phyloP scores from a whole-genome alignment of 2,113 vertebrate species.

The Ochotona princeps region DNA sequence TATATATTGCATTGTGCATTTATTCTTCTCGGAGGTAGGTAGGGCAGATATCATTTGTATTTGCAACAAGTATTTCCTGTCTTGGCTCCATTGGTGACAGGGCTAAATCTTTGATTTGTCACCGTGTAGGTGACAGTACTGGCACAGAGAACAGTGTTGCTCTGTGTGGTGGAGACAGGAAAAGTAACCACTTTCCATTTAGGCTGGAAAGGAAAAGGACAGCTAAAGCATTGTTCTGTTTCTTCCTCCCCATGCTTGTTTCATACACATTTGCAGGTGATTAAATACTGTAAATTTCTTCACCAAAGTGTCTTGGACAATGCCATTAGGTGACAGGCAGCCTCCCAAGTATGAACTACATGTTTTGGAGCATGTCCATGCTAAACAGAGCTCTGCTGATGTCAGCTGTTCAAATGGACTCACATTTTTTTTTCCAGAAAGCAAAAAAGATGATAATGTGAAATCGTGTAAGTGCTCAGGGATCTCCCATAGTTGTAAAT shows the following conservation, averaged over 20 bases:
- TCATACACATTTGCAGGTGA: constrained; percentile 30
- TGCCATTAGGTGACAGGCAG: constrained; percentile 42
- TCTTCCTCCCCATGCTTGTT: background rate
- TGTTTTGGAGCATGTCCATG: constrained; percentile 64
- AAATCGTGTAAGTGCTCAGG: constrained; percentile 64
- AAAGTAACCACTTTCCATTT: background rate
- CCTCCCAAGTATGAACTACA: constrained; percentile 52
- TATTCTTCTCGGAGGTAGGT: background rate
- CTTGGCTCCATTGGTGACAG: background rate
- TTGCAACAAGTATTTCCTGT: background rate
- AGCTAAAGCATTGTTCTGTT: background rate
- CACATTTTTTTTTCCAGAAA: constrained; percentile 69
- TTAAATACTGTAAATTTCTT: constrained; percentile 56
- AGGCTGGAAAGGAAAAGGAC: background rate
- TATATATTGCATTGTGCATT: background rate
- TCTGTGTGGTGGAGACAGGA: background rate
- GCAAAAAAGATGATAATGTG: constrained; percentile 58
- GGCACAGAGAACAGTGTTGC: background rate
- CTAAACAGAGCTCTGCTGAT: constrained; percentile 68
- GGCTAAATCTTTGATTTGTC: background rate
- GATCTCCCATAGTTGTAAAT: constrained; percentile 67
- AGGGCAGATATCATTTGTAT: background rate
- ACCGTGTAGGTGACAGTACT: background rate
- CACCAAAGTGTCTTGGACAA: constrained; percentile 12
- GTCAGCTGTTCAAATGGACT: constrained; percentile 62